phyloP scores from a whole-genome alignment of 2,113 vertebrate species.

The Lophius piscatorius region DNA sequence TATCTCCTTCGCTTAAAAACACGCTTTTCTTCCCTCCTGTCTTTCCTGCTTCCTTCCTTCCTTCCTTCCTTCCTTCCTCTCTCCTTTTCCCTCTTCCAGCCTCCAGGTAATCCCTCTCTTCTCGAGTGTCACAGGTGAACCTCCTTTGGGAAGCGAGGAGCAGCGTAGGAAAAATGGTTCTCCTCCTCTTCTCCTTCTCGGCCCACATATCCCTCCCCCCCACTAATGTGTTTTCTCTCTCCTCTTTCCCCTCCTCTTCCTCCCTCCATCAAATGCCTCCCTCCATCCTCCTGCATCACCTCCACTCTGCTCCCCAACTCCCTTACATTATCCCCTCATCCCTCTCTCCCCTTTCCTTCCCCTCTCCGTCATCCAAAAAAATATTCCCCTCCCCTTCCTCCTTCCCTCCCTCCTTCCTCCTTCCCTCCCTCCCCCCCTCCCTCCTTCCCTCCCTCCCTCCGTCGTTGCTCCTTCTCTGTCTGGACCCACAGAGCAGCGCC shows the following conservation, averaged over 20 bases:
- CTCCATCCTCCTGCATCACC: background rate
- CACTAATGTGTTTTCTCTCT: slow-evolving; percentile 61
- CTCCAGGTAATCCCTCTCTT: slow-evolving; percentile 40
- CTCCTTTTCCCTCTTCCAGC: slow-evolving; percentile 14
- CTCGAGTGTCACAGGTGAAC: slow-evolving; percentile 45
- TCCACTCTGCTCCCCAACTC: slow-evolving; percentile 10
- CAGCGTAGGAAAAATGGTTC: slow-evolving; percentile 7
- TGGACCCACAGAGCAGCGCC: slow-evolving; percentile 85
- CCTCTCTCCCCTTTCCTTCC: background rate
- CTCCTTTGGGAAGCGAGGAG: slow-evolving; percentile 30
- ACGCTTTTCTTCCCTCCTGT: slow-evolving; percentile 12
- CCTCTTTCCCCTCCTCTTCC: slow-evolving; percentile 1
- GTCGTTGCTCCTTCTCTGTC: background rate
- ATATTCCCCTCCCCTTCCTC: background rate
- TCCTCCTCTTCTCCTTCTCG: slow-evolving; percentile 37
- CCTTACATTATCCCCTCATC: slow-evolving; percentile 11
- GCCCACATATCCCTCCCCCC: slow-evolving; percentile 25
- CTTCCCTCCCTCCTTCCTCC: background rate
- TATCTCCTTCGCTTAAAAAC: no score
- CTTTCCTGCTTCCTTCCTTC: background rate
- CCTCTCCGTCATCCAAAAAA: no score
- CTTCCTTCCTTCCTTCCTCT: slow-evolving; percentile 1
- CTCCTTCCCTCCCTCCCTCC: background rate
- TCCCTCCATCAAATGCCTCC: slow-evolving; percentile 7
- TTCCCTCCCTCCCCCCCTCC: background rate